Percentiles rank a stretch among this genome's conserved stretches.
Conservation (phyloP, 2,797 vertebrate genomes). For the Aeoliscus strigatus region DNA sequence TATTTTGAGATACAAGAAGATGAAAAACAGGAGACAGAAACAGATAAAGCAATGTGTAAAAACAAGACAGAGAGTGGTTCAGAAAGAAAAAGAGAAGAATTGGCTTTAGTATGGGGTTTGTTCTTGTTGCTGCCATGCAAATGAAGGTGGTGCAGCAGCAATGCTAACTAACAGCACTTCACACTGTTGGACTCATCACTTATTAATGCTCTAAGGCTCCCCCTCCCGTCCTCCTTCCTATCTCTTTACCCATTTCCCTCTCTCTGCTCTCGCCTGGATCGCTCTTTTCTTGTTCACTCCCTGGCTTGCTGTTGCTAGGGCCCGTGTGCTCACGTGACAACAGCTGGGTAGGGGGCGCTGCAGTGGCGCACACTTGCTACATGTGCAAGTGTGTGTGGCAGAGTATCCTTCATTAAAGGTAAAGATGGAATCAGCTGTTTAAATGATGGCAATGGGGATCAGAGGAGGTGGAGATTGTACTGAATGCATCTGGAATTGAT, state of each 20-base stretch:
- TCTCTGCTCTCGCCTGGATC: slow-evolving; percentile 59
- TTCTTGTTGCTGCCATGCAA: slow-evolving; percentile 74
- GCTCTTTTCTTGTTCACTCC: slow-evolving; percentile 64
- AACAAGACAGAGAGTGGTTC: slow-evolving; percentile 15
- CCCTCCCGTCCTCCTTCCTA: slow-evolving; percentile 45
- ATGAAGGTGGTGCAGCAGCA: slow-evolving; percentile 72
- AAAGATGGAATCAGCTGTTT: slow-evolving; percentile 59
- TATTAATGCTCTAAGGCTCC: slow-evolving; percentile 77
- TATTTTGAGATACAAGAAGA: slow-evolving; percentile 28
- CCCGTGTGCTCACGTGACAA: slow-evolving; percentile 71
- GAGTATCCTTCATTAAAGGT: slow-evolving; percentile 61
- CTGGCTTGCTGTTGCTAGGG: slow-evolving; percentile 79
- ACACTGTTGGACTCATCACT: slow-evolving; percentile 81
- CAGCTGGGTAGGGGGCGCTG: slow-evolving; percentile 78
- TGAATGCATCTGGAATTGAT: slow-evolving; percentile 57
- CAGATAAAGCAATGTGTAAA: slow-evolving; percentile 39
- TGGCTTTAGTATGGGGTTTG: slow-evolving; percentile 56
- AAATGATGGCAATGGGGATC: slow-evolving; percentile 57
- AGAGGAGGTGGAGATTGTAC: slow-evolving; percentile 49
- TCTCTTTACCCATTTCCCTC: slow-evolving; percentile 58
- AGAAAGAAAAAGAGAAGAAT: slow-evolving; percentile 45
- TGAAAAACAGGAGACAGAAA: slow-evolving; percentile 24
- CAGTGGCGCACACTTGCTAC: slow-evolving; percentile 52
- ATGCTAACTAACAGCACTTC: slow-evolving; percentile 78
- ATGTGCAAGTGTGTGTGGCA: slow-evolving; percentile 35